Evolutionary conservation across 64 coral and sea anemone genomes (phyloP), one percentile per base, ranked within the genome.

Genomic region (Pachyseris speciosa): DNA sequence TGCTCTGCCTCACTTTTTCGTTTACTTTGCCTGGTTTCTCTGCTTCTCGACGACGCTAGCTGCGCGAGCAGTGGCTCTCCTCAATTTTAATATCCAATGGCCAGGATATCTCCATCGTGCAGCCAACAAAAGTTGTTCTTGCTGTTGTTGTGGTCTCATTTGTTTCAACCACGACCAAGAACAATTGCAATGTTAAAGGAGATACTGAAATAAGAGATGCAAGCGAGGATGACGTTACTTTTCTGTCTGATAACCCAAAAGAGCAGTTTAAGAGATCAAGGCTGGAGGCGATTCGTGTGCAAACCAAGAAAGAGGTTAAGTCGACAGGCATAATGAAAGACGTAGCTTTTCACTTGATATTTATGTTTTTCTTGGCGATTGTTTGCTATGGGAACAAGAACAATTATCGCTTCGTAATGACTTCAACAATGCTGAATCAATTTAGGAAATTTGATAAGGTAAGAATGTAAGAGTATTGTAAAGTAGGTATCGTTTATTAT

Each of bases 301-400:
- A 45, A 66, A 66, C 59, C 55, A 84, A 19, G 1, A 96, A 96
- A 47, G 95, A 93, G 36, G 72, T 19, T 7, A 89, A 76, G 63
- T 76, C 93, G 78, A 59, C 75, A 17, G 27, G 32, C 1, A 74
- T 96, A 45, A 69, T 72, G 5, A 73, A 78, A 38, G 90, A 96
- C 25, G 68, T 88, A 55, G 27, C 69, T 1, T 7, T 84, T 7
- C 92, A 89, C 34, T 25, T 87, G 33, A 55, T 84, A 31, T 96
- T 96, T 70, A 29, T n/a, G 22, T 40, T 68, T 50, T 37, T 96
- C 2, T 57, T 96, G 30, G 67, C 80, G 37, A 90, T 96, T 10
- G 91, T 96, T 16, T 93, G 90, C 64, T 96, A 96, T 81, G 95
- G 95, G 30, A 80, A 88, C 49, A 92, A 85, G 31, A 96, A 67